Percentiles rank a stretch among this genome's conserved stretches.
These are phyloP conservation scores for Thalassaphorura encarpata DNA, from an alignment of 1,140 invertebrate species.

Conservation along the genomic window DNA sequence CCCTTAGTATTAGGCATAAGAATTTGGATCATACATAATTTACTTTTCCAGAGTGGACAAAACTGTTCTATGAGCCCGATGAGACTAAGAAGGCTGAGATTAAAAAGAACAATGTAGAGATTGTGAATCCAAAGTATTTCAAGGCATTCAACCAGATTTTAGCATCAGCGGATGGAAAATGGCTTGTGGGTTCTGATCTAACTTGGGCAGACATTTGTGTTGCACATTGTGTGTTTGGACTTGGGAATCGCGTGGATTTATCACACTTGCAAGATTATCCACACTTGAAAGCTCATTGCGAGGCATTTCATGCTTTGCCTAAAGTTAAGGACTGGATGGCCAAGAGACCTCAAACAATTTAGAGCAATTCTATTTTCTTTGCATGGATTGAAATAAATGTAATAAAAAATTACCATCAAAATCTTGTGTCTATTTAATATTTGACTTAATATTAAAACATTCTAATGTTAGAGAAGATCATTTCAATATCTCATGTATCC, in stretches of 20 bases:
- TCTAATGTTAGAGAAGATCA: neutral
- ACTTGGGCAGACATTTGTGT: constrained; percentile 10
- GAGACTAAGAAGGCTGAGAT: constrained; percentile 7
- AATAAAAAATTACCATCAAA: no score
- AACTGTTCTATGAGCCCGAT: constrained; percentile 6
- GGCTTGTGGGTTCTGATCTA: neutral
- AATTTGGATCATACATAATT: no score
- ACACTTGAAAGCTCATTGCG: neutral
- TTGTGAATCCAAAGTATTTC: constrained; percentile 7
- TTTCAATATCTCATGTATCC: neutral
- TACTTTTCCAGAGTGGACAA: constrained; percentile 4
- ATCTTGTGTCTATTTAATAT: no score
- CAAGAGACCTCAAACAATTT: neutral
- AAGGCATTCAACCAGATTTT: neutral
- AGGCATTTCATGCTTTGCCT: neutral
- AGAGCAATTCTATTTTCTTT: neutral
- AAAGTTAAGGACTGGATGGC: neutral
- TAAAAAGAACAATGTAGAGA: neutral
- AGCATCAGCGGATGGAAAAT: neutral
- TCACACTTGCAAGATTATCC: neutral
- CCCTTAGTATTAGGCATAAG: no score
- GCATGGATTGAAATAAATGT: neutral
- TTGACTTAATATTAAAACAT: neutral
- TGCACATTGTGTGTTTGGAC: neutral
- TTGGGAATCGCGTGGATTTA: neutral